These are phyloP conservation scores for Phymastichus coffea DNA, from an alignment of 1,140 invertebrate species.

Conservation along the genomic window DNA sequence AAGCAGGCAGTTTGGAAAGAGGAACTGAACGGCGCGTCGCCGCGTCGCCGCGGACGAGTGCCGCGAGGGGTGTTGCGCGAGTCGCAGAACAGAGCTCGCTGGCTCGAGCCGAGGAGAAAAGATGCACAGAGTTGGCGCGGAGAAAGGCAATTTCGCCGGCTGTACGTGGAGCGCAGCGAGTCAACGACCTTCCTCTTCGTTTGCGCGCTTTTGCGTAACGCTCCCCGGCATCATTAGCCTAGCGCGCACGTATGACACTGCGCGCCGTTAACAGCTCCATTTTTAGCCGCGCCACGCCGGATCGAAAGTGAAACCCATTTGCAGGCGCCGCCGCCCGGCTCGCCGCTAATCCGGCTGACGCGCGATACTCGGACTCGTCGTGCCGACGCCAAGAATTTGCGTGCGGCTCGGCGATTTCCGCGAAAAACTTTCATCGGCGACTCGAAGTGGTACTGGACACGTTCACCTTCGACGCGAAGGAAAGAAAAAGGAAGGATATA, in stretches of 20 bases:
- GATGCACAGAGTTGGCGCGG: constrained; percentile 1
- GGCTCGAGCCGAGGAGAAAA: too few species aligned
- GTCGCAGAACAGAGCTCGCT: too few species aligned
- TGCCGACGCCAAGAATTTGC: background rate
- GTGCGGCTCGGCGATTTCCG: background rate
- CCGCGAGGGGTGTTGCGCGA: too few species aligned
- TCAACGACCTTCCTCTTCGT: constrained; percentile 37
- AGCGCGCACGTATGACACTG: background rate
- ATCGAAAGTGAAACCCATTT: background rate
- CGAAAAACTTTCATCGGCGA: too few species aligned
- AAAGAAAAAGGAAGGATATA: too few species aligned
- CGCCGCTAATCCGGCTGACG: background rate
- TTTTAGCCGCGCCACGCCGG: background rate
- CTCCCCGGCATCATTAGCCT: background rate
- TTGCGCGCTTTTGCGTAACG: constrained; percentile 14
- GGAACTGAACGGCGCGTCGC: too few species aligned
- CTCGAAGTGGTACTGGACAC: too few species aligned
- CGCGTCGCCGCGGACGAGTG: too few species aligned
- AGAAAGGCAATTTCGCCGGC: constrained; percentile 38
- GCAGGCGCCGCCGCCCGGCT: background rate
- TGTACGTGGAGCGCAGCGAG: too few species aligned
- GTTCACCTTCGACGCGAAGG: too few species aligned
- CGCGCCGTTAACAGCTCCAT: background rate
- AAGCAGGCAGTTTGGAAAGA: too few species aligned
- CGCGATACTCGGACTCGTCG: background rate